These are phyloP conservation scores for Echeneis naucrates DNA, from an alignment of 2,797 vertebrate genomes.

Conservation along the genomic window DNA sequence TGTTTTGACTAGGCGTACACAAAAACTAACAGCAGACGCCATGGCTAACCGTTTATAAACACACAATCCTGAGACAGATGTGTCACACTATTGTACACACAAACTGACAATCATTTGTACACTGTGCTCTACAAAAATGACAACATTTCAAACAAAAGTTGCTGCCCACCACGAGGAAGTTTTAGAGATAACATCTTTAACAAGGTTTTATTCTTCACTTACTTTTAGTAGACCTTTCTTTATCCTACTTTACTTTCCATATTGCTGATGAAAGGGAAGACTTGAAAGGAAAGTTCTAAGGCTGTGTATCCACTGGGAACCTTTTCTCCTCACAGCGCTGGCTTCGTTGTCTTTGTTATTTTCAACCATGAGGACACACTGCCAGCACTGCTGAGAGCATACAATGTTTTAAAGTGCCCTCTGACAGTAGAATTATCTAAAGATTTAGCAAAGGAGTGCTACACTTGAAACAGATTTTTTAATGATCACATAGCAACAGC, in stretches of 20 bases:
- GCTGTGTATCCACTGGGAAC: constrained; percentile 55
- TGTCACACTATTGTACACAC: background rate
- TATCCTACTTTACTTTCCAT: constrained; percentile 35
- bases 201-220: constrained; percentile 30
- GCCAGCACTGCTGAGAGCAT: constrained; percentile 57
- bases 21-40: background rate
- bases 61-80: background rate
- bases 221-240: constrained; percentile 38
- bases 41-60: background rate
- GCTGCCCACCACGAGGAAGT: constrained; percentile 11
- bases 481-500: constrained; percentile 62
- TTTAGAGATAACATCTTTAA: constrained; percentile 23
- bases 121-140: background rate
- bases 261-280: constrained; percentile 37
- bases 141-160: constrained; percentile 24
- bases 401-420: constrained; percentile 53
- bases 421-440: constrained; percentile 60
- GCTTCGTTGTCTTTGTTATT: constrained; percentile 47
- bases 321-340: constrained; percentile 26
- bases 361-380: constrained; percentile 50
- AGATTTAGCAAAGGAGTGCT: constrained; percentile 56
- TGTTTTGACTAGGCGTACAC: background rate
- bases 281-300: constrained; percentile 63
- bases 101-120: background rate
- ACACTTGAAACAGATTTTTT: constrained; percentile 60